Conservation (phyloP, 1,140 invertebrate genomes). For the Drosophila subobscura region DNA sequence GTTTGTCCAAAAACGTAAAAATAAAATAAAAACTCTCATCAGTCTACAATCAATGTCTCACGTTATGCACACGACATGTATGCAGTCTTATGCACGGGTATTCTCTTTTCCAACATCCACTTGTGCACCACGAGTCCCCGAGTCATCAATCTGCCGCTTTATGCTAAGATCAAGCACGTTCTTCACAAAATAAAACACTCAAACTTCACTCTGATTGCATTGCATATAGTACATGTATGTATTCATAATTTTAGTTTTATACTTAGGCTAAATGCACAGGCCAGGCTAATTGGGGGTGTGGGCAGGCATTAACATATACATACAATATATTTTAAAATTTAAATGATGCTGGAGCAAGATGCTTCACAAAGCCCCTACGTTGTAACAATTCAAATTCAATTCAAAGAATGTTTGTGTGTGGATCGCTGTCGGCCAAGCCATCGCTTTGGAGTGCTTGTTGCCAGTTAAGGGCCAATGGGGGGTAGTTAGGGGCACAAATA, state of each 20-base stretch:
- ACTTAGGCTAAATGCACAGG: constrained; percentile 63
- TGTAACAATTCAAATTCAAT: constrained; percentile 44
- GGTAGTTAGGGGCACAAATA: constrained; percentile 20
- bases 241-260: constrained; percentile 46
- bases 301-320: constrained; percentile 37
- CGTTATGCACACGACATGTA: neutral
- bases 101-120: too few species aligned
- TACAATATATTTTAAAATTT: constrained; percentile 20
- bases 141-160: too few species aligned
- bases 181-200: too few species aligned
- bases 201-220: constrained; percentile 22
- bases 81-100: too few species aligned
- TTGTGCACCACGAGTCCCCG: too few species aligned
- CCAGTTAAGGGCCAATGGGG: constrained; percentile 9
- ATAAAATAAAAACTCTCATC: too few species aligned
- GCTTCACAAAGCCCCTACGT: constrained; percentile 5
- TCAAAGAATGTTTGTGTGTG: too few species aligned
- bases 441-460: too few species aligned
- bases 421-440: too few species aligned
- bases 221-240: constrained; percentile 42
- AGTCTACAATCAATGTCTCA: too few species aligned
- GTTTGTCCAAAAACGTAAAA: too few species aligned
- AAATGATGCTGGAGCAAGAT: constrained; percentile 10
- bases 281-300: constrained; percentile 33
- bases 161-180: too few species aligned